These are phyloP conservation scores for Pachyseris speciosa DNA, from an alignment of 64 coral and sea anemone species.

Conservation along the genomic window DNA sequence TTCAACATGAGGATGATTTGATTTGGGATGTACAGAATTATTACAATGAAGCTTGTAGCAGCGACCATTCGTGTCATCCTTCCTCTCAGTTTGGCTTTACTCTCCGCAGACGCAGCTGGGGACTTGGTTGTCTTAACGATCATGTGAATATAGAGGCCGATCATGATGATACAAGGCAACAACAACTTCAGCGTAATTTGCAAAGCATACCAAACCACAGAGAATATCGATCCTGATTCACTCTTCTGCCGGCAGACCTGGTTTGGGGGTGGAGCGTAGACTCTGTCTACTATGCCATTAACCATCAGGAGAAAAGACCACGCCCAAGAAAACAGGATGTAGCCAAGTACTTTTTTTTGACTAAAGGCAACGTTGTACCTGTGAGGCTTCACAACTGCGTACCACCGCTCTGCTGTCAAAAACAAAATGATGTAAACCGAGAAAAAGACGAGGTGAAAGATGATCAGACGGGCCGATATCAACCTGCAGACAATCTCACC, in stretches of 20 bases:
- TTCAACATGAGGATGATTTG: neutral
- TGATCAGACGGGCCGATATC: slow-evolving; percentile 24
- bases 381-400: slow-evolving; percentile 36
- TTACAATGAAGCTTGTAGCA: slow-evolving; percentile 1
- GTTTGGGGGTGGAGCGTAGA: neutral
- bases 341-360: neutral
- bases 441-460: slow-evolving; percentile 34
- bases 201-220: neutral
- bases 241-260: no score
- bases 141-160: slow-evolving; percentile 50
- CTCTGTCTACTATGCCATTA: neutral
- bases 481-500: slow-evolving; percentile 19
- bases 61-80: slow-evolving; percentile 39
- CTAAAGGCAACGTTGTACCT: slow-evolving; percentile 20
- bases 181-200: neutral
- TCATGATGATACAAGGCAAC: slow-evolving; percentile 11
- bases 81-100: neutral
- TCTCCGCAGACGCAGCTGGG: neutral
- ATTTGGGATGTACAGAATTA: slow-evolving; percentile 27
- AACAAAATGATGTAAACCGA: slow-evolving; percentile 31
- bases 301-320: slow-evolving; percentile 3
- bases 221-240: neutral
- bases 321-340: neutral
- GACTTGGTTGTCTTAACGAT: slow-evolving; percentile 2
- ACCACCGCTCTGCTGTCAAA: slow-evolving; percentile 59